A percentile compares a stretch with the other conserved stretches of the same genome.
Conservation (phyloP, 2,888 invertebrate genomes). For the Proisotoma minuta region DNA sequence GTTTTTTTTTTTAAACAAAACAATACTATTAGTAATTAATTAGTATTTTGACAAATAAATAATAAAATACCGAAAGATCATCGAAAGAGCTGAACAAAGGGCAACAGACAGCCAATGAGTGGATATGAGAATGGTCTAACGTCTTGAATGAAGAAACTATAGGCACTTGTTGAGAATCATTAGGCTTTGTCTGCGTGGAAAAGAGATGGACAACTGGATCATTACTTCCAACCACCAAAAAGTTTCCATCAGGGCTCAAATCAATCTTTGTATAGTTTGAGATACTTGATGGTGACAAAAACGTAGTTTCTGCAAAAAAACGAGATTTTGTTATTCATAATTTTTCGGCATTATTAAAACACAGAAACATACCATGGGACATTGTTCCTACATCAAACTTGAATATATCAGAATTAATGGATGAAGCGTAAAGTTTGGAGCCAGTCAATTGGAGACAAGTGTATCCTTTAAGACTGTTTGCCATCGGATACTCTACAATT, state of each 20-base stretch:
- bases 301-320: background rate
- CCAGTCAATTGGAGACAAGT: background rate
- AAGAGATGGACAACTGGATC: background rate
- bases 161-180: background rate
- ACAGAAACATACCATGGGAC: background rate
- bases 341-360: background rate
- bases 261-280: conserved; percentile 8
- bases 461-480: background rate
- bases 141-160: background rate
- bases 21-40: background rate
- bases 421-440: conserved; percentile 2
- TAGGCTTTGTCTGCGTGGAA: background rate
- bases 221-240: background rate
- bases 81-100: conserved; percentile 1
- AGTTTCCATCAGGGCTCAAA: background rate
- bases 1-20: background rate
- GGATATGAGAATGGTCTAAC: background rate
- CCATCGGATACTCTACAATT: conserved; percentile 3
- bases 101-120: background rate
- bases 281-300: background rate
- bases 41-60: background rate
- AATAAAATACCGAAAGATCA: conserved; percentile 1
- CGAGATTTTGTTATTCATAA: conserved; percentile 4
- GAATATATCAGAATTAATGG: conserved; percentile 5
- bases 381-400: conserved; percentile 3